A percentile compares a stretch with the other conserved stretches of the same genome.
These are phyloP conservation scores for Chaetodon trifasciatus DNA, from an alignment of 2,797 vertebrate genomes.

Conservation along the genomic window DNA sequence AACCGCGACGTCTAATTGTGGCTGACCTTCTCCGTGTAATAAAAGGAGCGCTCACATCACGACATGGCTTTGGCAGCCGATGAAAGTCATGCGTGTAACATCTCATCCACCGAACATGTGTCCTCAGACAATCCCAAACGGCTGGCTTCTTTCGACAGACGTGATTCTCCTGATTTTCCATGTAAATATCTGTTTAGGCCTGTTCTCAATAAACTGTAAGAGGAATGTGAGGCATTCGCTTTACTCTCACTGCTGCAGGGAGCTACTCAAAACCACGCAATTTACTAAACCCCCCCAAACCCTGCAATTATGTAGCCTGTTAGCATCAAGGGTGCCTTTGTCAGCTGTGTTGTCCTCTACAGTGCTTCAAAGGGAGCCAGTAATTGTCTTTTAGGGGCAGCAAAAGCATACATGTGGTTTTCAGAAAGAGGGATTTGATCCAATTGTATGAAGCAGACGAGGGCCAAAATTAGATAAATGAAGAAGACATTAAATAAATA, in stretches of 20 bases:
- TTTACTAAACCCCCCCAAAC: slow-evolving; percentile 48
- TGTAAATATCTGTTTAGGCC: slow-evolving; percentile 72
- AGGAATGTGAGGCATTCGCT: slow-evolving; percentile 69
- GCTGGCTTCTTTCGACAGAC: slow-evolving; percentile 15
- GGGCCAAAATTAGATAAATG: background rate
- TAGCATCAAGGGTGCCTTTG: slow-evolving; percentile 54
- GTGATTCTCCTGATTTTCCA: slow-evolving; percentile 36
- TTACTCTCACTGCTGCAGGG: slow-evolving; percentile 69
- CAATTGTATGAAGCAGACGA: background rate
- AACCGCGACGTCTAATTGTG: slow-evolving; percentile 51
- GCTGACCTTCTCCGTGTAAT: slow-evolving; percentile 34
- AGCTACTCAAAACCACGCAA: slow-evolving; percentile 44
- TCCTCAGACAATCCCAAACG: slow-evolving; percentile 48
- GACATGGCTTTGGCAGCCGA: slow-evolving; percentile 39
- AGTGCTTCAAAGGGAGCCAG: slow-evolving; percentile 21
- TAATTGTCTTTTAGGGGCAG: slow-evolving; percentile 28
- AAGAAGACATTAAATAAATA: background rate
- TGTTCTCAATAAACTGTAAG: slow-evolving; percentile 63
- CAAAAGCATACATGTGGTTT: slow-evolving; percentile 26
- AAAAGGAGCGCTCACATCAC: slow-evolving; percentile 25
- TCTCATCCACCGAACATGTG: slow-evolving; percentile 4
- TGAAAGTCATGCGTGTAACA: slow-evolving; percentile 18
- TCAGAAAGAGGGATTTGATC: slow-evolving; percentile 8
- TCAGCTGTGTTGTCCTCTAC: slow-evolving; percentile 33
- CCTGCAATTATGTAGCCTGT: slow-evolving; percentile 63